Conservation (phyloP, 2,113 vertebrate species). For the Phylloscopus trochilus region DNA sequence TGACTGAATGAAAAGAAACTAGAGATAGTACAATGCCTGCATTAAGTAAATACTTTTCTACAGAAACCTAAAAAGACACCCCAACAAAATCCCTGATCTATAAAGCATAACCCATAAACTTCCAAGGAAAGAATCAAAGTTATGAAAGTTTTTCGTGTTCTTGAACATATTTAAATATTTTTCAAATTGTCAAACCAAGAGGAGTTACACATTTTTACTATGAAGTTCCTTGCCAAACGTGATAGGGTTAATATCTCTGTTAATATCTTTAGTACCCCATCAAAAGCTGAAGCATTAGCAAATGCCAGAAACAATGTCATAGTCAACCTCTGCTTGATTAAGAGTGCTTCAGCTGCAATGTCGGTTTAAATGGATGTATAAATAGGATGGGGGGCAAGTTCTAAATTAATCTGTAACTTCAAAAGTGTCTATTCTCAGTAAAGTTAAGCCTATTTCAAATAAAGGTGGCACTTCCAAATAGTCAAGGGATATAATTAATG, state of each 20-base stretch:
- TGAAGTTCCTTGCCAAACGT: neutral
- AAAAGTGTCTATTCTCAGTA: neutral
- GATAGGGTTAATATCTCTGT: neutral
- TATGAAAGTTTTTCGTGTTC: neutral
- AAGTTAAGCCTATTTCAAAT: neutral
- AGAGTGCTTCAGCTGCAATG: neutral
- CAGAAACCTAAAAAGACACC: neutral
- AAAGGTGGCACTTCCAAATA: neutral
- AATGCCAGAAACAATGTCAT: neutral
- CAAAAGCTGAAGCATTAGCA: neutral
- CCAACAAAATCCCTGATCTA: neutral
- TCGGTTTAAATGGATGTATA: neutral
- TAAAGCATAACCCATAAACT: neutral
- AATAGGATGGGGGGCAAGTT: neutral
- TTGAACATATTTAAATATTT: neutral
- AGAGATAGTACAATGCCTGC: too few relatives aligned
- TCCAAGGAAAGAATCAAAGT: neutral
- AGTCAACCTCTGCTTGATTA: neutral
- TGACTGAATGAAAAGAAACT: neutral
- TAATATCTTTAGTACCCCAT: neutral
- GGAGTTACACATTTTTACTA: neutral
- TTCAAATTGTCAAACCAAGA: neutral
- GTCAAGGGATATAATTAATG: neutral
- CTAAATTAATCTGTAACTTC: neutral
- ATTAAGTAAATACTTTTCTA: neutral